Evolutionary conservation across 2,797 vertebrate species (phyloP).

Genomic region (Arctocebus calabarensis): DNA sequence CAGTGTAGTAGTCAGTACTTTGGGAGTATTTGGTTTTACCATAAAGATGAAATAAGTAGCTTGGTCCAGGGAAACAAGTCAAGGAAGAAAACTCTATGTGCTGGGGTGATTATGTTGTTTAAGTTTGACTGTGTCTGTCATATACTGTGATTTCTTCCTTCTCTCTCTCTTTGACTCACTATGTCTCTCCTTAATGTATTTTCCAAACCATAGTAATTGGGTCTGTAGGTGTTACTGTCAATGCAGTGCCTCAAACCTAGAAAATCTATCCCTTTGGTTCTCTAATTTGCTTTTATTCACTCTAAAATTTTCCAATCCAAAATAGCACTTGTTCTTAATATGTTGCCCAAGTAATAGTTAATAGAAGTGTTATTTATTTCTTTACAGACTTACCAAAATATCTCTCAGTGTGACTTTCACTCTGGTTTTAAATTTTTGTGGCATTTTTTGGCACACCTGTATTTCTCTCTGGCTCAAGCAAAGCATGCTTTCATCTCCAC

Average conservation of each 20-base stretch:
- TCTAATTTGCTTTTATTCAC: conserved; percentile 43
- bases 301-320: conserved; percentile 28
- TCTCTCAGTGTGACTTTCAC: conserved; percentile 63
- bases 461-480: conserved; percentile 70
- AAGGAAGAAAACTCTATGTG: neutral
- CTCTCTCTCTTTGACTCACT: neutral
- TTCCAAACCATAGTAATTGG: neutral
- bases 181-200: neutral
- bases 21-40: conserved; percentile 18
- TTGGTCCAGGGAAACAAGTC: conserved; percentile 36
- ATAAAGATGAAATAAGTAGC: conserved; percentile 15
- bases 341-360: conserved; percentile 60
- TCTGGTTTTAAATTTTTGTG: conserved; percentile 73
- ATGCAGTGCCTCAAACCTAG: neutral
- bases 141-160: neutral
- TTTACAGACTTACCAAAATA: conserved; percentile 71
- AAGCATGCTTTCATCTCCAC: conserved; percentile 68
- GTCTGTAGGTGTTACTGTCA: neutral
- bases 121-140: neutral
- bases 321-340: neutral
- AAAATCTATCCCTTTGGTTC: conserved; percentile 4
- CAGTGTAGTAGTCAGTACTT: conserved; percentile 22
- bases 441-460: conserved; percentile 60
- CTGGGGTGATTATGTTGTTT: neutral
- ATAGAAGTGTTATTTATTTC: conserved; percentile 64